phyloP scores from a whole-genome alignment of 1,140 invertebrate genomes.

The Laupala kohalensis region DNA sequence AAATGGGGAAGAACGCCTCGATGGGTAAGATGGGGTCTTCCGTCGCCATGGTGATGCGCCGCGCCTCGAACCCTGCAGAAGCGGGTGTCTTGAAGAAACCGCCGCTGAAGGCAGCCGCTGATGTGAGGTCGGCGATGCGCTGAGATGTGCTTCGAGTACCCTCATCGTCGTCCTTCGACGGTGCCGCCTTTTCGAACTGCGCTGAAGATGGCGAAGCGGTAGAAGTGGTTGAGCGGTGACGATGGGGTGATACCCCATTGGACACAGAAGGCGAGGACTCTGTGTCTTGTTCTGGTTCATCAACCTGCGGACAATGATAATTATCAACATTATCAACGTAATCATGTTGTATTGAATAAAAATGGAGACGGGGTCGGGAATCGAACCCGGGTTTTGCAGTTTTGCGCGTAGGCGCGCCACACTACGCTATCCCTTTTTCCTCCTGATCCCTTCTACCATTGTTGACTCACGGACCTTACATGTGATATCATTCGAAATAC shows the following conservation, averaged over 20 bases:
- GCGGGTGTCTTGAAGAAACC: slow-evolving; percentile 29
- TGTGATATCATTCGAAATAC: too few species aligned
- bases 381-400: too few species aligned
- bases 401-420: too few species aligned
- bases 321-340: too few species aligned
- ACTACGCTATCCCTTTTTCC: too few species aligned
- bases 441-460: too few species aligned
- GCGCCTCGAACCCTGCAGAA: slow-evolving; percentile 25
- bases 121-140: slow-evolving; percentile 36
- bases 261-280: not conserved
- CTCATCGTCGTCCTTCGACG: not conserved
- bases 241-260: not conserved
- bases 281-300: not conserved
- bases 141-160: slow-evolving; percentile 21
- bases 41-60: slow-evolving; percentile 29
- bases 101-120: slow-evolving; percentile 24
- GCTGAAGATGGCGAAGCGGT: not conserved
- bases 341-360: too few species aligned
- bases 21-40: slow-evolving; percentile 38
- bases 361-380: too few species aligned
- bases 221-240: not conserved
- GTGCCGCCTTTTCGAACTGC: not conserved
- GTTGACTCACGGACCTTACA: too few species aligned
- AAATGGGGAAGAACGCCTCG: slow-evolving; percentile 33
- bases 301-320: too few species aligned